These are phyloP conservation scores for Drosophila sordidula DNA, from an alignment of 2,888 invertebrate genomes.

Conservation along the genomic window DNA sequence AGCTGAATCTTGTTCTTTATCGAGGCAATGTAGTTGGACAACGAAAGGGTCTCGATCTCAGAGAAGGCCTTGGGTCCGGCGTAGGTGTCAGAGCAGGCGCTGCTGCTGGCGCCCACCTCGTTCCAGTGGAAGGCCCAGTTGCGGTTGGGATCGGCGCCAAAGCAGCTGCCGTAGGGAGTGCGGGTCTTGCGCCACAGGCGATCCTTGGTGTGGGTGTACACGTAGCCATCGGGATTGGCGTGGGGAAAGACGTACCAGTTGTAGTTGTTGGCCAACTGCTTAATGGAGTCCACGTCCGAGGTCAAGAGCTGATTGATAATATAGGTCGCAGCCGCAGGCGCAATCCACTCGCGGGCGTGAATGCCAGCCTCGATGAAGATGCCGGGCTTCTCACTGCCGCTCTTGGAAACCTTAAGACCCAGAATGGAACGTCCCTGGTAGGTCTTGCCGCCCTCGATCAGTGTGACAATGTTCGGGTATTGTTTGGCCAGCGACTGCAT, in stretches of 20 bases:
- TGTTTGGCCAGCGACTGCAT: constrained; percentile 84
- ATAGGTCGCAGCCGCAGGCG: constrained; percentile 88
- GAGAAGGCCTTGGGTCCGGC: constrained; percentile 87
- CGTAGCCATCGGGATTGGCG: constrained; percentile 92
- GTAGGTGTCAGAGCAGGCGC: constrained; percentile 85
- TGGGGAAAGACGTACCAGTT: constrained; percentile 92
- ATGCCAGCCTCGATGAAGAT: constrained; percentile 89
- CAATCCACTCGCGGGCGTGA: constrained; percentile 92
- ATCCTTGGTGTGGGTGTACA: constrained; percentile 88
- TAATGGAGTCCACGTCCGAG: constrained; percentile 86
- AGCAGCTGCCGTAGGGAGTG: constrained; percentile 84
- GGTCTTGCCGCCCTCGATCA: constrained; percentile 86
- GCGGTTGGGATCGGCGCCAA: constrained; percentile 88
- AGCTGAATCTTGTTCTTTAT: constrained; percentile 86
- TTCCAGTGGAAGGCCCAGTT: constrained; percentile 89
- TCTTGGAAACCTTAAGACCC: constrained; percentile 87
- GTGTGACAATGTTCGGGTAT: constrained; percentile 86
- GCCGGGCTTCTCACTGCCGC: constrained; percentile 85
- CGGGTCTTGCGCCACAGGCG: constrained; percentile 89
- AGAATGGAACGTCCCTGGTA: constrained; percentile 88
- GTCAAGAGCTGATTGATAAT: constrained; percentile 87
- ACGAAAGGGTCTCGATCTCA: constrained; percentile 86
- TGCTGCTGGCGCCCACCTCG: constrained; percentile 86
- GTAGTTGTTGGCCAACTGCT: constrained; percentile 86
- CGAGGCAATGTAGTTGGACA: constrained; percentile 87